Conservation (phyloP, 1,140 invertebrate species). For the Lordiphosa mommai region DNA sequence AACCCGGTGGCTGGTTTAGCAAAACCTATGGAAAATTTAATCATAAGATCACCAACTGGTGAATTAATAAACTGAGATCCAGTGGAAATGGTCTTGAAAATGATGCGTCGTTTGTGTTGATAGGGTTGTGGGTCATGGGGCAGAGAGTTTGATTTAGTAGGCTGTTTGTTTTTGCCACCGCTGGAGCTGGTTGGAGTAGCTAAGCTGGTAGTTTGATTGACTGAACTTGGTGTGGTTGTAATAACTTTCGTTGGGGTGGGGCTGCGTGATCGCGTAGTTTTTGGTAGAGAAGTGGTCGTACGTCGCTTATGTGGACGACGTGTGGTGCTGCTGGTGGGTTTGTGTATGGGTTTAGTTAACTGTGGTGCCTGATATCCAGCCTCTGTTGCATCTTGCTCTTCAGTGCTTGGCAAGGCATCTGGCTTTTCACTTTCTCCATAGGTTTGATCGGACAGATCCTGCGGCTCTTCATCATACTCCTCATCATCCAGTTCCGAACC, state of each 20-base stretch:
- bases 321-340: constrained; percentile 15
- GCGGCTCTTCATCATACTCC: constrained; percentile 51
- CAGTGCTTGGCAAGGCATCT: constrained; percentile 20
- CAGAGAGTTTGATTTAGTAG: constrained; percentile 11
- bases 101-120: constrained; percentile 65
- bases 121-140: constrained; percentile 46
- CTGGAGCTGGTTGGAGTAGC: not conserved
- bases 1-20: constrained; percentile 38
- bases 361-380: constrained; percentile 26
- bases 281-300: constrained; percentile 24
- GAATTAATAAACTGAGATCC: constrained; percentile 67
- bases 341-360: constrained; percentile 1
- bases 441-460: constrained; percentile 22
- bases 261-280: constrained; percentile 30
- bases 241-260: not conserved
- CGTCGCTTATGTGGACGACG: constrained; percentile 27
- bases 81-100: constrained; percentile 70
- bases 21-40: constrained; percentile 70
- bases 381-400: constrained; percentile 29
- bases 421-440: constrained; percentile 44
- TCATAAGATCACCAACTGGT: constrained; percentile 68
- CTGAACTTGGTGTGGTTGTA: constrained; percentile 1
- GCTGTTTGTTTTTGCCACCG: not conserved
- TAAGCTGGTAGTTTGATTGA: constrained; percentile 19
- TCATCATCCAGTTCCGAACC: constrained; percentile 45